A percentile compares a stretch with the other conserved stretches of the same genome.
Conservation (phyloP, 2,888 invertebrate species). For the Osmoderma eremita region DNA sequence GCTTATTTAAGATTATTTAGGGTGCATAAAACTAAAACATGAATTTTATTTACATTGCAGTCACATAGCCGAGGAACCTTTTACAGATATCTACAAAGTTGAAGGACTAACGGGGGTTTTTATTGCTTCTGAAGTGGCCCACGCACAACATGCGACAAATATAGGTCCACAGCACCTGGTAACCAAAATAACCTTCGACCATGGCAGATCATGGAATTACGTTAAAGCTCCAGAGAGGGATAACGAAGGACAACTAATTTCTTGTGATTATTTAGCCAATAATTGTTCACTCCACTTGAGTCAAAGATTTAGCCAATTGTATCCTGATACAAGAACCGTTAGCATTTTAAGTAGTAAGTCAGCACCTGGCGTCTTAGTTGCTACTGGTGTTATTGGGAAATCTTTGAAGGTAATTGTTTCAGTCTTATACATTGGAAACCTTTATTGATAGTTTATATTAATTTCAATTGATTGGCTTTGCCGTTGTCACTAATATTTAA, state of each 20-base stretch:
- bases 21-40: background rate
- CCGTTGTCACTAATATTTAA: too few relatives aligned
- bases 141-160: slow-evolving; percentile 66
- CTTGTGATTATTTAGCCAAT: slow-evolving; percentile 71
- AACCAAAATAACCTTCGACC: slow-evolving; percentile 86
- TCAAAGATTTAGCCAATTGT: slow-evolving; percentile 85
- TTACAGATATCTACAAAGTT: slow-evolving; percentile 89
- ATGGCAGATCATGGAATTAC: slow-evolving; percentile 84
- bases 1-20: too few relatives aligned
- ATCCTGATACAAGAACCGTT: slow-evolving; percentile 81
- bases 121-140: slow-evolving; percentile 82
- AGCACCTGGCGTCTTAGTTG: slow-evolving; percentile 89
- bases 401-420: slow-evolving; percentile 69
- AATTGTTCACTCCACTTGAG: slow-evolving; percentile 88
- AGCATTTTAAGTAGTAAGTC: slow-evolving; percentile 88
- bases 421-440: background rate
- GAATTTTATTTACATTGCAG: slow-evolving; percentile 64
- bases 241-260: slow-evolving; percentile 71
- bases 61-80: slow-evolving; percentile 80
- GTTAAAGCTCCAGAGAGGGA: slow-evolving; percentile 78
- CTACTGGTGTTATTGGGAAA: slow-evolving; percentile 82
- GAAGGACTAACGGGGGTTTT: slow-evolving; percentile 89
- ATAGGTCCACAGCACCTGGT: slow-evolving; percentile 80
- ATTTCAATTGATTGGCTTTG: background rate
- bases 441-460: background rate